These are phyloP conservation scores for Tretioscincus oriximinensis DNA, from an alignment of 2,113 vertebrate genomes.

Conservation along the genomic window DNA sequence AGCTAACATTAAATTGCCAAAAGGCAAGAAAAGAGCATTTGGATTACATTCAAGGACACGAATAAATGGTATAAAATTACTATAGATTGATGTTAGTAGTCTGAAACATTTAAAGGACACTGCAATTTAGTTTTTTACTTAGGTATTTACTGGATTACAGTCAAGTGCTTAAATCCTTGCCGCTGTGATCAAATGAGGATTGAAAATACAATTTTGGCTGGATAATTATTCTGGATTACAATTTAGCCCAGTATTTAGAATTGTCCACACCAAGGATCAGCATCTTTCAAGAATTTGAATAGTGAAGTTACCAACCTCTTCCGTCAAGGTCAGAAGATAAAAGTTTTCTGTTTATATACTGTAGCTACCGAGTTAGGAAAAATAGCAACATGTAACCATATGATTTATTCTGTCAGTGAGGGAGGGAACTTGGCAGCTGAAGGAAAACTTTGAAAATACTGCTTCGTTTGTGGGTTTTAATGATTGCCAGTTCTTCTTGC, in stretches of 20 bases:
- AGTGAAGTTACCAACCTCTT: too few species aligned
- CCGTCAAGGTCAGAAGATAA: conserved; percentile 26
- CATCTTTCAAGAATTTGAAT: neutral
- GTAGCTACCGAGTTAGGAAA: conserved; percentile 52
- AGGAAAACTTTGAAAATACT: conserved; percentile 37
- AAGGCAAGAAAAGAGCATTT: neutral
- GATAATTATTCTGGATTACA: neutral
- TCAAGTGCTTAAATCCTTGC: neutral
- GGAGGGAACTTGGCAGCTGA: conserved; percentile 16
- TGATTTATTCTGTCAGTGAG: conserved; percentile 54
- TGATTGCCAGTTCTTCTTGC: neutral
- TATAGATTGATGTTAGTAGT: neutral
- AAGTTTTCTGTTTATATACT: conserved; percentile 31
- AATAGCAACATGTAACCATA: conserved; percentile 31
- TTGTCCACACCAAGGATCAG: neutral
- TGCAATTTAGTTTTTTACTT: neutral
- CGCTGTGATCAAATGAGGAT: neutral
- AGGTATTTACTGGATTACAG: neutral
- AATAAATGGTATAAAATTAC: neutral
- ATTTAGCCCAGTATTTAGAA: neutral
- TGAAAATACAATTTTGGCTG: neutral
- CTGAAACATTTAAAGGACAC: neutral
- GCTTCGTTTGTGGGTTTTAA: conserved; percentile 28
- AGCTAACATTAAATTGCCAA: neutral
- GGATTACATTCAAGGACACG: neutral